Evolutionary conservation across 2,888 invertebrate species (phyloP).

Genomic region (Clunio marinus): DNA sequence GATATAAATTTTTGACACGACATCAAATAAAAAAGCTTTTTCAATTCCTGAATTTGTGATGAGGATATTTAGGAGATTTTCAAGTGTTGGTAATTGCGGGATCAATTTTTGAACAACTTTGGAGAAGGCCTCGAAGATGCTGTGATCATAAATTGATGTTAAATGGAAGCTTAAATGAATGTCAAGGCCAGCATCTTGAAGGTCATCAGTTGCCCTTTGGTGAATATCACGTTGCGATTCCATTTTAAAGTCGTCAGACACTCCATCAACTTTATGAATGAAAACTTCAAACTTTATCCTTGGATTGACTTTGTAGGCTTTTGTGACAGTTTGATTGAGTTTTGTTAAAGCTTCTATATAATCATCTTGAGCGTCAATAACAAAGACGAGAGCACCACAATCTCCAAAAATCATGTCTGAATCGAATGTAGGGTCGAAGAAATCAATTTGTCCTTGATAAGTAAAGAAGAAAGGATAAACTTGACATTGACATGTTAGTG

Average conservation of each 20-base stretch:
- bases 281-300: constrained; percentile 97
- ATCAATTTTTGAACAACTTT: constrained; percentile 99
- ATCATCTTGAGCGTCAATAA: constrained; percentile 99
- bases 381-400: constrained; percentile 96
- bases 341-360: constrained; percentile 93
- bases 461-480: no score
- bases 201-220: constrained; percentile 91
- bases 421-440: constrained; percentile 94
- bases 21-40: constrained; percentile 98
- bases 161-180: constrained; percentile 92
- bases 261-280: constrained; percentile 98
- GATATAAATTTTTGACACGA: constrained; percentile 98
- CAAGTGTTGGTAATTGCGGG: constrained; percentile 92
- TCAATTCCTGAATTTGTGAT: constrained; percentile 99
- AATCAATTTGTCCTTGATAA: constrained; percentile 99
- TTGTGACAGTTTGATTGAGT: constrained; percentile 87
- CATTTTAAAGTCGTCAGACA: constrained; percentile 98
- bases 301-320: constrained; percentile 92
- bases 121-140: constrained; percentile 99
- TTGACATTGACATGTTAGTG: no score
- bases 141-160: constrained; percentile 99
- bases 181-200: constrained; percentile 79
- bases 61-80: constrained; percentile 94
- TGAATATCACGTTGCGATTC: constrained; percentile 98
- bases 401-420: constrained; percentile 94